Evolutionary conservation across 1,140 invertebrate species (phyloP).

Genomic region (Tetragnatha versicolor): DNA sequence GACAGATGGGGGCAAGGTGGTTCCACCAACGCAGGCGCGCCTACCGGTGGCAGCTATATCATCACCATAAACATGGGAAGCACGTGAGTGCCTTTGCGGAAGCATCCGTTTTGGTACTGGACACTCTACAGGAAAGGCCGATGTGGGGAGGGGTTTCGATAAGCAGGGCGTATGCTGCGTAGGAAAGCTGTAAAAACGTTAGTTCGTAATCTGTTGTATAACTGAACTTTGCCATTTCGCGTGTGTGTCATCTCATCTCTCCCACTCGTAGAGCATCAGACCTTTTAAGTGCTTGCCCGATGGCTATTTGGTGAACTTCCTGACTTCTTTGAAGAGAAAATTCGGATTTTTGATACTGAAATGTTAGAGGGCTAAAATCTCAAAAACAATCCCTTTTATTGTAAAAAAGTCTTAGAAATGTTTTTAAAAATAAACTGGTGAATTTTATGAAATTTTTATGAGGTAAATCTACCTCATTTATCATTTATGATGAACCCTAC

Average conservation of each 20-base stretch:
- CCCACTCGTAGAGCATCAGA: too few species aligned
- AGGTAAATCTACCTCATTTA: too few species aligned
- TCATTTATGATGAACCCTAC: too few species aligned
- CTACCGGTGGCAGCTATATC: slow-evolving; percentile 13
- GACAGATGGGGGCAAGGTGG: slow-evolving; percentile 20
- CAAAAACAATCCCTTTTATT: too few species aligned
- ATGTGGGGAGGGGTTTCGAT: neutral
- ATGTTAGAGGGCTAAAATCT: too few species aligned
- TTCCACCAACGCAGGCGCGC: slow-evolving; percentile 34
- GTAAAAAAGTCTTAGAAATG: too few species aligned
- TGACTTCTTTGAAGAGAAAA: too few species aligned
- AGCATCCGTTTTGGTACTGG: neutral
- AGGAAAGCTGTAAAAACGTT: neutral
- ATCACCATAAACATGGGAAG: slow-evolving; percentile 30
- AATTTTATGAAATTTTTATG: too few species aligned
- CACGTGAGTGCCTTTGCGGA: slow-evolving; percentile 3
- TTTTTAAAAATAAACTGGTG: too few species aligned
- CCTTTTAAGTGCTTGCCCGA: too few species aligned
- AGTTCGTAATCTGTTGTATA: neutral
- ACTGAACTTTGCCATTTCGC: neutral
- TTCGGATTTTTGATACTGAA: too few species aligned
- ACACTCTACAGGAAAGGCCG: neutral
- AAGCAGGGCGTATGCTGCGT: neutral
- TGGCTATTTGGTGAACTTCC: too few species aligned
- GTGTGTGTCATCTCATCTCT: neutral